Evolutionary conservation across 2,113 vertebrate genomes (phyloP).

Genomic region (Xerus inauris): DNA sequence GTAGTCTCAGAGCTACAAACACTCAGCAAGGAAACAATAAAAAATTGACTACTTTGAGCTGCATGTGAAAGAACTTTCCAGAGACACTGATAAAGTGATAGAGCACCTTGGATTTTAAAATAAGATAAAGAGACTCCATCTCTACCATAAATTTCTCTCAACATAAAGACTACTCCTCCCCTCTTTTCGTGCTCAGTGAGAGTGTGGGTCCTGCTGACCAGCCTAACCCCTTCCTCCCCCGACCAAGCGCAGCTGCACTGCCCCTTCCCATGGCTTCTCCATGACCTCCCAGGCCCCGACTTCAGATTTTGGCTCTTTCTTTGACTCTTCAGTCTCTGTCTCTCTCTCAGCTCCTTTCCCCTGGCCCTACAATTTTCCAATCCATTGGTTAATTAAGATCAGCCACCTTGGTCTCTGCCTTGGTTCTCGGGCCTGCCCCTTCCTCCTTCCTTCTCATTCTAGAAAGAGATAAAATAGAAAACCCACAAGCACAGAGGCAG

Average conservation of each 20-base stretch:
- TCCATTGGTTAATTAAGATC: background rate
- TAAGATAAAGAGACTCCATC: background rate
- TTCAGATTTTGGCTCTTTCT: background rate
- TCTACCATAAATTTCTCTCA: background rate
- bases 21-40: background rate
- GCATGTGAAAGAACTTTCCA: background rate
- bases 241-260: fast-evolving
- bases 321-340: background rate
- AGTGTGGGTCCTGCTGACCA: fast-evolving
- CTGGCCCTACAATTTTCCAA: no score
- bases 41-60: background rate
- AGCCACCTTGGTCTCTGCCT: background rate
- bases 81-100: background rate
- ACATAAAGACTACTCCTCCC: background rate
- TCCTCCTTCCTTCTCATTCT: background rate
- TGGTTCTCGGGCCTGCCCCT: background rate
- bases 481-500: fast-evolving
- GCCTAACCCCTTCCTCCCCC: fast-evolving
- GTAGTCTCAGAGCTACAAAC: background rate
- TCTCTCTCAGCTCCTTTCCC: background rate
- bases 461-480: background rate
- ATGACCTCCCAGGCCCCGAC: fast-evolving
- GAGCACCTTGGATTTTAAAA: background rate
- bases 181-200: background rate
- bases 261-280: fast-evolving